Conservation (phyloP, 2,888 invertebrate genomes). For the Melangyna quadrimaculata region DNA sequence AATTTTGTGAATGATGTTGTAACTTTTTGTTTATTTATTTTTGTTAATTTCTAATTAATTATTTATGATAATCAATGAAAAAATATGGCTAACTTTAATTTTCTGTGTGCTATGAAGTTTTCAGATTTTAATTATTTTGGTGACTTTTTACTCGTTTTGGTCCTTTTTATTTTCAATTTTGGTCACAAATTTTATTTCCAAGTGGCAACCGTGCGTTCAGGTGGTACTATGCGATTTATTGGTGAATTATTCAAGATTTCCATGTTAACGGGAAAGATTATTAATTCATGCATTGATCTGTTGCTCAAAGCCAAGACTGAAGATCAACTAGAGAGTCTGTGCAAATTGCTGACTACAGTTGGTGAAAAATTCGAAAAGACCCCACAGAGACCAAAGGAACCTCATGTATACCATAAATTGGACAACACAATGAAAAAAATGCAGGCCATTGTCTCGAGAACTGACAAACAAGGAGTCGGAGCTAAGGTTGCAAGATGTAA, state of each 20-base stretch:
- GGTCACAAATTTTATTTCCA: too few relatives aligned
- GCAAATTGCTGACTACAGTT: slow-evolving; percentile 94
- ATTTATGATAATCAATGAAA: too few relatives aligned
- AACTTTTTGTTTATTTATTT: too few relatives aligned
- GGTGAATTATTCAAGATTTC: slow-evolving; percentile 95
- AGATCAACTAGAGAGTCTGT: slow-evolving; percentile 95
- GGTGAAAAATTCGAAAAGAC: slow-evolving; percentile 90
- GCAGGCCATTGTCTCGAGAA: slow-evolving; percentile 86
- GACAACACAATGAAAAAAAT: slow-evolving; percentile 85
- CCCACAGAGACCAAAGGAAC: slow-evolving; percentile 76
- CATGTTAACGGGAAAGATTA: slow-evolving; percentile 93
- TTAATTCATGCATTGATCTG: slow-evolving; percentile 91
- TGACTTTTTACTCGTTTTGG: too few relatives aligned
- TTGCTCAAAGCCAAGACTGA: slow-evolving; percentile 90
- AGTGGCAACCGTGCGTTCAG: too few relatives aligned
- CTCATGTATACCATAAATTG: slow-evolving; percentile 78
- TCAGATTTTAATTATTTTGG: too few relatives aligned
- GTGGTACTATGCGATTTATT: slow-evolving; percentile 93
- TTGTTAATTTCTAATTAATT: too few relatives aligned
- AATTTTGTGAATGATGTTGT: too few relatives aligned
- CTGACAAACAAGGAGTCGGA: slow-evolving; percentile 81
- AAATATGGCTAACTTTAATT: too few relatives aligned
- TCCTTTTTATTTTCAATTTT: too few relatives aligned
- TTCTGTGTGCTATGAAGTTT: too few relatives aligned
- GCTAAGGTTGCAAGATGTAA: slow-evolving; percentile 91